phyloP scores from a whole-genome alignment of 1,140 invertebrate species.

The Papilio dardanus region DNA sequence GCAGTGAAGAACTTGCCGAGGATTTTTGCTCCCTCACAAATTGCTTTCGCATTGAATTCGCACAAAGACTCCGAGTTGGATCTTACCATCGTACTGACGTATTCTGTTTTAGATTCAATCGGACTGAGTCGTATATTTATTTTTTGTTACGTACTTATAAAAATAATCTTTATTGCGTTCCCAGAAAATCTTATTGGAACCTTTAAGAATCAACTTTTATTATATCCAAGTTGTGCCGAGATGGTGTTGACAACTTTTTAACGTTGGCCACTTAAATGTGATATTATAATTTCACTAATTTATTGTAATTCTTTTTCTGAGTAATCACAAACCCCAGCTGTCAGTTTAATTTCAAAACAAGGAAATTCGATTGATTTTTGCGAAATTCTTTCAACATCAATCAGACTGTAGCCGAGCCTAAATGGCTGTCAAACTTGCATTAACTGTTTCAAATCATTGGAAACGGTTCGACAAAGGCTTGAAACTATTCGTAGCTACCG shows the following conservation, averaged over 20 bases:
- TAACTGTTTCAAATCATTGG: conserved; percentile 15
- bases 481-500: conserved; percentile 23
- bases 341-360: background rate
- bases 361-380: background rate
- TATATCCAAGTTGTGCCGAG: background rate
- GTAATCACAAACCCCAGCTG: too few relatives aligned
- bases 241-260: too few relatives aligned
- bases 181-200: background rate
- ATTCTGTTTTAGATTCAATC: conserved; percentile 33
- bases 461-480: conserved; percentile 27
- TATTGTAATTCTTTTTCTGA: too few relatives aligned
- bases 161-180: conserved; percentile 1
- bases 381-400: background rate
- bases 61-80: conserved; percentile 28
- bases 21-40: conserved; percentile 28
- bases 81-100: conserved; percentile 33
- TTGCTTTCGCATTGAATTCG: conserved; percentile 17
- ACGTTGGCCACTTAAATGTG: too few relatives aligned
- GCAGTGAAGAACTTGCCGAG: conserved; percentile 34
- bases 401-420: background rate
- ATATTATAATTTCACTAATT: too few relatives aligned
- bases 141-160: conserved; percentile 26
- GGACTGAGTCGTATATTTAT: background rate
- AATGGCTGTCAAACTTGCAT: conserved; percentile 20
- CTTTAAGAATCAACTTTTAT: background rate